These are phyloP conservation scores for Eristalinus sepulchralis DNA, from an alignment of 2,888 invertebrate genomes.

Conservation along the genomic window DNA sequence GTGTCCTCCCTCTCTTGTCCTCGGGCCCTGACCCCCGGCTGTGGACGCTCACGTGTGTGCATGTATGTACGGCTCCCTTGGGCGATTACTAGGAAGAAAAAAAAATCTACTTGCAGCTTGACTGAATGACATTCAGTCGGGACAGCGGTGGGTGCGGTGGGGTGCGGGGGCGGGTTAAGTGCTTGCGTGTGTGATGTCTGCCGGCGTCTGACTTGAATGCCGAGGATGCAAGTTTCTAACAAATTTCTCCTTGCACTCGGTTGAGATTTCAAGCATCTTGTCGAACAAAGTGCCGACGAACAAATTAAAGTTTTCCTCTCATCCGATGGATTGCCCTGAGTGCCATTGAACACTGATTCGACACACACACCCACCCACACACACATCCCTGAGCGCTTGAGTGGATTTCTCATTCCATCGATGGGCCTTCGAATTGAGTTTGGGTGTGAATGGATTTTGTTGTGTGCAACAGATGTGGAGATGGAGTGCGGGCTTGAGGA, in stretches of 20 bases:
- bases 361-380: constrained; percentile 1
- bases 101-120: neutral
- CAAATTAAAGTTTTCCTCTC: constrained; percentile 56
- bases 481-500: too few species aligned
- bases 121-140: neutral
- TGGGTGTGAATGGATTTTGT: too few species aligned
- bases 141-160: neutral
- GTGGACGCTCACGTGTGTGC: constrained; percentile 23
- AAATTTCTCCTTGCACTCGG: neutral
- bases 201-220: neutral
- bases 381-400: constrained; percentile 46
- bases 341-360: constrained; percentile 63
- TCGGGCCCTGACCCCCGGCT: constrained; percentile 23
- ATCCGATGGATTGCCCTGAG: constrained; percentile 15
- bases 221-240: neutral
- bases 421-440: neutral
- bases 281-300: constrained; percentile 12
- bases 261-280: neutral
- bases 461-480: too few species aligned
- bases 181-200: neutral
- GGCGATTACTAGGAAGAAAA: neutral
- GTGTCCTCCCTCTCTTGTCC: constrained; percentile 21
- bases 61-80: neutral
- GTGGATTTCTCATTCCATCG: constrained; percentile 6
- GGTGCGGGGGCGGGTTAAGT: neutral